These are phyloP conservation scores for Capreolus pygargus DNA, from an alignment of 2,113 vertebrate genomes.

Conservation along the genomic window DNA sequence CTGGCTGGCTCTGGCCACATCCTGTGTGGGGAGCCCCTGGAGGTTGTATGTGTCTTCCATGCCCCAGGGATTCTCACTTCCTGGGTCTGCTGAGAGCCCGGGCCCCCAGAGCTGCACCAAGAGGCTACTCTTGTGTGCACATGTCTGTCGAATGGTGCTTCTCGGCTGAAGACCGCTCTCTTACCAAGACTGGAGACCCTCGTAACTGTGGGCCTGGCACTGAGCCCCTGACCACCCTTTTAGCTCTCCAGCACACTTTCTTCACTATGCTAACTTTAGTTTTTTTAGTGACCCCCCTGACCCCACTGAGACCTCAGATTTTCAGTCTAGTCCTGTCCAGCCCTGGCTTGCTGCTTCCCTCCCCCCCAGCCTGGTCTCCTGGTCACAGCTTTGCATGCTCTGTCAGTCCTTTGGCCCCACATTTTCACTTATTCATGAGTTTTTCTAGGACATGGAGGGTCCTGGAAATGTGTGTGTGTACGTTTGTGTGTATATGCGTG, in stretches of 20 bases:
- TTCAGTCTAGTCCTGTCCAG: background rate
- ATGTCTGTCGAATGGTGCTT: background rate
- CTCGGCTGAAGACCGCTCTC: background rate
- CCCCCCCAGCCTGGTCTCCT: background rate
- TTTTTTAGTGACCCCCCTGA: background rate
- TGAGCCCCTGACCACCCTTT: background rate
- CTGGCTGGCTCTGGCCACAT: background rate
- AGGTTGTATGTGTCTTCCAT: background rate
- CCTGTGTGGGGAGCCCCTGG: background rate
- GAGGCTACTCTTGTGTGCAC: background rate
- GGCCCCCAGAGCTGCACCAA: background rate
- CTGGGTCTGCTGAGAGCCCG: rapidly evolving
- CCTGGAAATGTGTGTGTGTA: background rate
- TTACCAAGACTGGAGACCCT: background rate
- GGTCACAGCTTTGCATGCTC: background rate
- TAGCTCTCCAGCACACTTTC: background rate
- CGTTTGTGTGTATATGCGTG: background rate
- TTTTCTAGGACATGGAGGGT: background rate
- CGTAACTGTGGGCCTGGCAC: background rate
- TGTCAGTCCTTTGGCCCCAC: background rate
- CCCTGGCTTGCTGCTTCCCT: background rate
- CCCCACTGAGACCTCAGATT: background rate
- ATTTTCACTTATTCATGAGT: background rate
- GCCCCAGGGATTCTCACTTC: background rate
- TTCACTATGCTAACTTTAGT: background rate